These are phyloP conservation scores for Promerops cafer DNA, from an alignment of 2,113 vertebrate species.

Conservation along the genomic window DNA sequence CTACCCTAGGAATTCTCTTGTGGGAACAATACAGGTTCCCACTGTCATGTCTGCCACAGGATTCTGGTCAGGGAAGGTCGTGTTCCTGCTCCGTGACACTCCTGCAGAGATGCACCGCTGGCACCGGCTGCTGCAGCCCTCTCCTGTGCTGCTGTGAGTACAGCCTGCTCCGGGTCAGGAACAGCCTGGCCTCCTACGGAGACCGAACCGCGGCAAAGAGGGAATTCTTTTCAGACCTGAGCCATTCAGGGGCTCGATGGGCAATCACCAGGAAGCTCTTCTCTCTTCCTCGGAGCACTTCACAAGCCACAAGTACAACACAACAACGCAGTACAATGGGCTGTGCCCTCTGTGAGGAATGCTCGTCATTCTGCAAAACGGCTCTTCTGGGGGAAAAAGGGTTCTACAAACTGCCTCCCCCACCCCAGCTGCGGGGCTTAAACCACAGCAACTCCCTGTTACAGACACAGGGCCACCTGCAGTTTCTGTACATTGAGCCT, in stretches of 20 bases:
- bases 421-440: neutral
- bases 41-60: neutral
- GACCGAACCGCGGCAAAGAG: rapidly evolving
- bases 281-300: neutral
- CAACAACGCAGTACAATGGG: neutral
- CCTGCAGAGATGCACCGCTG: neutral
- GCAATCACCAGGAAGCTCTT: neutral
- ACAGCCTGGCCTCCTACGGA: neutral
- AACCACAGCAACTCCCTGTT: neutral
- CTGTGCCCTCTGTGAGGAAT: neutral
- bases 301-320: neutral
- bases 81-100: rapidly evolving
- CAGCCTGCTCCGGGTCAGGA: neutral
- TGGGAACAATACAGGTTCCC: neutral
- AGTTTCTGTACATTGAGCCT: neutral
- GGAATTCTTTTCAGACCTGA: neutral
- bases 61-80: neutral
- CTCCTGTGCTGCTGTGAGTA: rapidly evolving
- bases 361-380: neutral
- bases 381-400: neutral
- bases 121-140: neutral
- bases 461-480: neutral
- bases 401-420: neutral
- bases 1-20: neutral
- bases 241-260: neutral